Evolutionary conservation across 2,113 vertebrate species (phyloP).

Genomic region (Mugil cephalus): DNA sequence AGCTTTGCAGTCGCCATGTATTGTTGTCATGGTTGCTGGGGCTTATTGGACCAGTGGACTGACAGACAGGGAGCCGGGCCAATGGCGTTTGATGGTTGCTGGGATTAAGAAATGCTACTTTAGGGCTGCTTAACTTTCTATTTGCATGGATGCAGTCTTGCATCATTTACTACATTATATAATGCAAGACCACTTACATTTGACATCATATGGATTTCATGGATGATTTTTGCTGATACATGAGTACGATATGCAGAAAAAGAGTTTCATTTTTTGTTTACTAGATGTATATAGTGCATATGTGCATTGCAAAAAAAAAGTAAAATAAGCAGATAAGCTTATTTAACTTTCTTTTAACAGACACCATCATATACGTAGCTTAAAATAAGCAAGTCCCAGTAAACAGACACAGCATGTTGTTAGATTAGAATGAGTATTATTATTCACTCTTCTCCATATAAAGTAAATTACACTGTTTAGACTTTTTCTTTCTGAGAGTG

Average conservation of each 20-base stretch:
- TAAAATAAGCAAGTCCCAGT: background rate
- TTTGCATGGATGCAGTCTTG: slow-evolving; percentile 19
- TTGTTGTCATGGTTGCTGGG: slow-evolving; percentile 46
- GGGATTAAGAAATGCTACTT: slow-evolving; percentile 58
- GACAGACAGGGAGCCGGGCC: slow-evolving; percentile 39
- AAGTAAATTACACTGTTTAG: background rate
- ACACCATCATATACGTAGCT: too few relatives aligned
- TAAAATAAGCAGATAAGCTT: too few relatives aligned
- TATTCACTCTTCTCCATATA: background rate
- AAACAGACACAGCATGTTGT: background rate
- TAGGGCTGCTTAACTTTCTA: slow-evolving; percentile 38
- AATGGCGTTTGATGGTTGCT: slow-evolving; percentile 28
- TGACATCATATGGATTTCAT: background rate
- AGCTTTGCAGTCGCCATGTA: slow-evolving; percentile 61
- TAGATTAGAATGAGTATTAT: background rate
- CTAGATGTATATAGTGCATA: background rate
- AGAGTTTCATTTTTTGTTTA: too few relatives aligned
- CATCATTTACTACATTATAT: background rate
- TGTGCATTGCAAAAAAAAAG: too few relatives aligned
- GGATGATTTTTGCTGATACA: too few relatives aligned
- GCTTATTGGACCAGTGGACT: slow-evolving; percentile 55
- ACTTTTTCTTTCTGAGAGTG: background rate
- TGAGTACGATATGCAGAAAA: too few relatives aligned
- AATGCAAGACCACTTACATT: too few relatives aligned
- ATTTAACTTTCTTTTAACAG: too few relatives aligned